Evolutionary conservation across 2,888 invertebrate genomes (phyloP), one percentile per base, ranked within the genome.

Genomic region (Drosophila recens): DNA sequence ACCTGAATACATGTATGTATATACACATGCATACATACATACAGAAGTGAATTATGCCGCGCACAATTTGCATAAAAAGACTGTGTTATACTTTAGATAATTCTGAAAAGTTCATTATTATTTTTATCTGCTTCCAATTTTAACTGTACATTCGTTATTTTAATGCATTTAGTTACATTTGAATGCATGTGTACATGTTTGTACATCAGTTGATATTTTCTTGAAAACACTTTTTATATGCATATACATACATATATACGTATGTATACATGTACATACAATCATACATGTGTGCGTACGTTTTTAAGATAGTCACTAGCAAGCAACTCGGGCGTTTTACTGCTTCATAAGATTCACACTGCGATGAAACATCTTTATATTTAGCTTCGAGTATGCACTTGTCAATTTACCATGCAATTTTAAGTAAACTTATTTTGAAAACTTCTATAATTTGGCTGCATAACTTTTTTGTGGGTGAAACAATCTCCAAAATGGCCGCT

Each of bases 401-500:
- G 62, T 80, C 57, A 86, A 77, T 82, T 71, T 80, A 73, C 72
- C 67, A 72, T 69, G 49, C 54, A 73, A 76, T 74, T 87, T 89
- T 81, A 71, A 57, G 58, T 84, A 68, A 80, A 76, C 68, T 76
- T 76, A 64, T 66, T 79, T 72, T 72, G 79, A 65, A 64, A 76
- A 80, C 73, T 79, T 75, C 64, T 65, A 84, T 72, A 80, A 87
- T 78, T 77, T 79, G 75, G 82, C 79, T 84, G 87, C 77, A 87
- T 87, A 89, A 84, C 87, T 85, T 87, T 85, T 89, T 89, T 76
- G 84, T 85, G 77, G 81, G 79, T 80, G 89, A 88, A 83, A 86
- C 83, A 85, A 82, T 88, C 83, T 89, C 89, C 83, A 88, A 88
- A 89, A 88, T 86, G 88, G 89, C 83, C 83, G 88, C 86, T 79